A percentile compares a stretch with the other conserved stretches of the same genome.
phyloP scores from a whole-genome alignment of 2,113 vertebrate genomes.

The Elephantulus edwardii region DNA sequence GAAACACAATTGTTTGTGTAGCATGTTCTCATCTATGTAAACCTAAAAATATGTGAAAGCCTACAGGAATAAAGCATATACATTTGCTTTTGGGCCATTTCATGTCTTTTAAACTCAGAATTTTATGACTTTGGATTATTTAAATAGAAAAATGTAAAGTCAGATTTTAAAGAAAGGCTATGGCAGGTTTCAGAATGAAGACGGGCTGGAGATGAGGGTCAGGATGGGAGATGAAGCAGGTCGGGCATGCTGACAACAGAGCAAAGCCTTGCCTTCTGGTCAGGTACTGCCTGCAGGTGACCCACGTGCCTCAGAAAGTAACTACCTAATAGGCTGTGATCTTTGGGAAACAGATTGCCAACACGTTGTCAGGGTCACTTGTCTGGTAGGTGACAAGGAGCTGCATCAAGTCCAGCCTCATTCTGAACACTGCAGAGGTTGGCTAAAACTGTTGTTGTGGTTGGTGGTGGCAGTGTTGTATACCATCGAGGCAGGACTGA shows the following conservation, averaged over 20 bases:
- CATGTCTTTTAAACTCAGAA: background rate
- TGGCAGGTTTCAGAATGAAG: background rate
- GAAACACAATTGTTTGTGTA: background rate
- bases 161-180: background rate
- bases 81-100: background rate
- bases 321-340: background rate
- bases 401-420: background rate
- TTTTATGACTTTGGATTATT: background rate
- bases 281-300: background rate
- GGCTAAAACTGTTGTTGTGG: background rate
- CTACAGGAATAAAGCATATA: background rate
- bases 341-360: background rate
- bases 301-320: background rate
- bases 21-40: background rate
- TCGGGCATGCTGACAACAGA: too few species aligned
- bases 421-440: background rate
- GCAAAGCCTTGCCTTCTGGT: background rate
- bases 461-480: too few species aligned
- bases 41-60: background rate
- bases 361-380: background rate
- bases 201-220: too few species aligned
- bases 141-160: background rate
- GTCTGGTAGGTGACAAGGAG: background rate
- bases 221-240: background rate
- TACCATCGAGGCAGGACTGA: too few species aligned